phyloP scores from a whole-genome alignment of 1,140 invertebrate species.

The Homalodisca vitripennis region DNA sequence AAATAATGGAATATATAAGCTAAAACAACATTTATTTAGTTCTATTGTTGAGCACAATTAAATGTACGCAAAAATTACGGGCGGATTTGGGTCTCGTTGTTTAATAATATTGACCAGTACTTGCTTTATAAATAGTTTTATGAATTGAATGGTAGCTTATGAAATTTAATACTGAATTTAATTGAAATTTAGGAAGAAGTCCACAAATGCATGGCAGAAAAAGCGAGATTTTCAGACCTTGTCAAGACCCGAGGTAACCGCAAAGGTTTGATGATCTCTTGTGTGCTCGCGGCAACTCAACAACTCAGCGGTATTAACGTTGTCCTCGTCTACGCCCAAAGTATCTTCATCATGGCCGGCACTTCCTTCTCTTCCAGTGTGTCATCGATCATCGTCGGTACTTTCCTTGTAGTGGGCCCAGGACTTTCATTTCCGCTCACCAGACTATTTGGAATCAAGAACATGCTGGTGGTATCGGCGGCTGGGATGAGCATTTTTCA shows the following conservation, averaged over 20 bases:
- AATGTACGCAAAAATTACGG: too few relatives aligned
- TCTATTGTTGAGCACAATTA: too few relatives aligned
- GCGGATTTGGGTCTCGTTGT: too few relatives aligned
- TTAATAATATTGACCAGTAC: too few relatives aligned
- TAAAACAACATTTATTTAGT: too few relatives aligned
- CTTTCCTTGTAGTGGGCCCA: constrained; percentile 68
- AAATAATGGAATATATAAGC: too few relatives aligned
- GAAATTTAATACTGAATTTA: too few relatives aligned
- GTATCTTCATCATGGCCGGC: constrained; percentile 65
- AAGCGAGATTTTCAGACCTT: constrained; percentile 57
- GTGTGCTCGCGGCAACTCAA: constrained; percentile 69
- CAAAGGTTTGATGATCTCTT: constrained; percentile 66
- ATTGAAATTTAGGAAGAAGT: too few relatives aligned
- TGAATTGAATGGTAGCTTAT: too few relatives aligned
- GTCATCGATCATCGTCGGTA: constrained; percentile 76
- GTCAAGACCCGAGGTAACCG: constrained; percentile 56
- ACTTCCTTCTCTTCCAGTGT: constrained; percentile 57
- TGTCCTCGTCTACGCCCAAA: constrained; percentile 65
- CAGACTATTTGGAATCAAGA: constrained; percentile 71
- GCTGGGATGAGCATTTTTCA: constrained; percentile 57
- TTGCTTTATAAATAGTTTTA: too few relatives aligned
- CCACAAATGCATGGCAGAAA: constrained; percentile 45
- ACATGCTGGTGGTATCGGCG: constrained; percentile 68
- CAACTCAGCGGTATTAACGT: constrained; percentile 66
- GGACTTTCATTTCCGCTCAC: constrained; percentile 67